Evolutionary conservation across 2,797 vertebrate genomes (phyloP).

Genomic region (Crenuchus spilurus): DNA sequence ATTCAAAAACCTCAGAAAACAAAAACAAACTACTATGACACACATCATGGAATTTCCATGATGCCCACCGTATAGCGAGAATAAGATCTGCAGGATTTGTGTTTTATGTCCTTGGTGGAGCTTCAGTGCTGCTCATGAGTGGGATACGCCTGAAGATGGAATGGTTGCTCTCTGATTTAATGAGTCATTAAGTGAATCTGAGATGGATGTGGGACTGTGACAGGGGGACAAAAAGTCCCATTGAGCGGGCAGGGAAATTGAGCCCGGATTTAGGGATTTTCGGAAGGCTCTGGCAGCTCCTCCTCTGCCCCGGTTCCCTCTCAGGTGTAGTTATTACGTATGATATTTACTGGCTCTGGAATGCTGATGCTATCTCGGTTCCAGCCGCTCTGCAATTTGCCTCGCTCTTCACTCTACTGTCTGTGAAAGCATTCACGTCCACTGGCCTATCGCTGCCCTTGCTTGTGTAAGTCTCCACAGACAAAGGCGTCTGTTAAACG

Average conservation of each 20-base stretch:
- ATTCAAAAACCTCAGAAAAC: no score
- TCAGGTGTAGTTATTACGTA: constrained; percentile 41
- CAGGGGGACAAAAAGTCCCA: constrained; percentile 45
- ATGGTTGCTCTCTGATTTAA: constrained; percentile 51
- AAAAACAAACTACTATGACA: no score
- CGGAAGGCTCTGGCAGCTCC: constrained; percentile 31
- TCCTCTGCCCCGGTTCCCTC: neutral
- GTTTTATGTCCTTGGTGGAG: neutral
- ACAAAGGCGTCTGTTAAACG: constrained; percentile 22
- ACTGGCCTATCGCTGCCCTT: neutral
- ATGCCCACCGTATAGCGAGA: no score
- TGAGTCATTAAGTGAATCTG: constrained; percentile 54
- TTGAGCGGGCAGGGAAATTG: constrained; percentile 45
- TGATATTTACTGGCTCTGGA: constrained; percentile 45
- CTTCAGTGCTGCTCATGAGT: constrained; percentile 6
- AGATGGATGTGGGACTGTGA: constrained; percentile 22
- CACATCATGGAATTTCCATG: no score
- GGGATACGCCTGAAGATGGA: constrained; percentile 22
- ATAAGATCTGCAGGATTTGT: neutral
- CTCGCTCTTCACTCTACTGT: neutral
- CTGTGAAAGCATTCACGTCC: constrained; percentile 23
- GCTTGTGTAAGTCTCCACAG: constrained; percentile 3
- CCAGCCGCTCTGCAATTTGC: constrained; percentile 1
- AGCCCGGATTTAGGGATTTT: constrained; percentile 55
- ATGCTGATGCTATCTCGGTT: constrained; percentile 43